These are phyloP conservation scores for Aurelia sp. DNA, from an alignment of 30 jellyfish, hydroid and myxozoan genomes.

Conservation along the genomic window DNA sequence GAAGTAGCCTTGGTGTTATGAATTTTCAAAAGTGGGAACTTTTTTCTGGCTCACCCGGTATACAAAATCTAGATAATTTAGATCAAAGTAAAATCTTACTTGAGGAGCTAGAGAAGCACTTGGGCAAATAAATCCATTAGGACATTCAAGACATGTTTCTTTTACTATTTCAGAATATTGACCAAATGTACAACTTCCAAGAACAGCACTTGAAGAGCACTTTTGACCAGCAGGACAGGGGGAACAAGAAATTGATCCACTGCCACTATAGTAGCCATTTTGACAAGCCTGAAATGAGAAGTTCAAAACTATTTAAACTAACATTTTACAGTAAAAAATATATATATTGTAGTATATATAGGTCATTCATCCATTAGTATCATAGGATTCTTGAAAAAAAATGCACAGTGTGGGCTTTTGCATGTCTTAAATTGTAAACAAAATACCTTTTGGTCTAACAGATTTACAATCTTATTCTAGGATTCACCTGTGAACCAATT, in stretches of 20 bases:
- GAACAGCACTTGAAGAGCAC: constrained; percentile 73
- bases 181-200: constrained; percentile 83
- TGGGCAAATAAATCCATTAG: constrained; percentile 72
- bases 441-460: neutral
- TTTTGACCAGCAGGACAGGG: constrained; percentile 96
- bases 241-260: constrained; percentile 89
- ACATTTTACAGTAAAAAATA: no score
- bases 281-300: constrained; percentile 68
- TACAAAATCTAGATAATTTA: neutral
- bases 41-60: no score
- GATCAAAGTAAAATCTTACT: constrained; percentile 36
- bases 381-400: no score
- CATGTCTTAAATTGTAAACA: neutral
- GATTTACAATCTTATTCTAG: neutral
- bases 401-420: no score
- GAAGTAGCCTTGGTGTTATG: no score
- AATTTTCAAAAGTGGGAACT: no score
- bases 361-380: no score
- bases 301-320: neutral
- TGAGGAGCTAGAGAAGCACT: constrained; percentile 67
- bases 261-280: constrained; percentile 79
- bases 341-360: no score
- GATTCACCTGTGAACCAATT: no score
- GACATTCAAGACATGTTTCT: constrained; percentile 79
- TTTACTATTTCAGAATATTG: constrained; percentile 80